Evolutionary conservation across 2,888 invertebrate genomes (phyloP).

Genomic region (Netelia virgata): DNA sequence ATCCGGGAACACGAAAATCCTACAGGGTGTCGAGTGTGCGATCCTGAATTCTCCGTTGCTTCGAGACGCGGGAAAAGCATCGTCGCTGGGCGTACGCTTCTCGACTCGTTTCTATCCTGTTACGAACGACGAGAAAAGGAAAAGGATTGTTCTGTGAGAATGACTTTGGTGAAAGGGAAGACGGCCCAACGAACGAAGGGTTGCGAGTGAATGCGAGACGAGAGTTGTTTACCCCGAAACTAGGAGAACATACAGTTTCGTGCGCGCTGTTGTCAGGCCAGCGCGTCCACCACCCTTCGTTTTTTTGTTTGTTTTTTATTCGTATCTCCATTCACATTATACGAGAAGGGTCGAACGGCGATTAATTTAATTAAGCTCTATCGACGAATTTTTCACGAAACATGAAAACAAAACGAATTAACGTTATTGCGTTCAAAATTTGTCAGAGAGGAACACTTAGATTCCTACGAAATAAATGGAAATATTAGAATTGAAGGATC

Average conservation of each 20-base stretch:
- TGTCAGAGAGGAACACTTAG: background rate
- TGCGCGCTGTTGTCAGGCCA: background rate
- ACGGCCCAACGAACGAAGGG: constrained; percentile 10
- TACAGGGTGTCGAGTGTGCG: background rate
- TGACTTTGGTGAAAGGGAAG: constrained; percentile 1
- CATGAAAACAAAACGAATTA: too few species aligned
- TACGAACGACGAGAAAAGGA: constrained; percentile 59
- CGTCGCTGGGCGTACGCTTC: constrained; percentile 18
- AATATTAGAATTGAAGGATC: background rate
- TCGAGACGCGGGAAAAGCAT: background rate
- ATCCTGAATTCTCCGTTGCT: constrained; percentile 1
- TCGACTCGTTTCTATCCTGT: constrained; percentile 61
- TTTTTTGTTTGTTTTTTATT: background rate
- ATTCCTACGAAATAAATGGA: background rate
- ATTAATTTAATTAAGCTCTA: background rate
- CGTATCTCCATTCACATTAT: background rate
- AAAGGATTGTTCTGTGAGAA: constrained; percentile 53
- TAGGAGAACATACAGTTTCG: constrained; percentile 73
- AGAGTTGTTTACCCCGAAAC: constrained; percentile 75
- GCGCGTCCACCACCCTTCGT: background rate
- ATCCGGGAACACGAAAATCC: constrained; percentile 39
- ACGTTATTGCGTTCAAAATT: background rate
- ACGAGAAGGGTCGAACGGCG: background rate
- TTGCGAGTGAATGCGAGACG: constrained; percentile 13
- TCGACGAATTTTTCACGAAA: background rate